These are phyloP conservation scores for Drosophila formosana DNA, from an alignment of 2,888 invertebrate genomes.

Conservation along the genomic window DNA sequence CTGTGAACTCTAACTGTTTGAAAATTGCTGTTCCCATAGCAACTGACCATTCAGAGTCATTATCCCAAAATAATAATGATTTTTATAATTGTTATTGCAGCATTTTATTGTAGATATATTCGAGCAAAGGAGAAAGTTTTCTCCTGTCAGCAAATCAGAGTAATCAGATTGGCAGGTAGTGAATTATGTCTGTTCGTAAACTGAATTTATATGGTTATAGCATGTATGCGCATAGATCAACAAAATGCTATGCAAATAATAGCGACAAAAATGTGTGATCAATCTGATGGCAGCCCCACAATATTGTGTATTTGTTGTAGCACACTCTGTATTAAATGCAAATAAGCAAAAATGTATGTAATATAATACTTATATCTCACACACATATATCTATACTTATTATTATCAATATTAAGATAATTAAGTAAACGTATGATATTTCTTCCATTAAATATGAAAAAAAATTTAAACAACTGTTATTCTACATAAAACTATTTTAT, in stretches of 20 bases:
- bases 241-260: constrained; percentile 13
- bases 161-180: constrained; percentile 14
- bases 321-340: constrained; percentile 71
- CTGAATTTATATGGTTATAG: not conserved
- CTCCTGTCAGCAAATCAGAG: not conserved
- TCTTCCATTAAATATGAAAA: constrained; percentile 72
- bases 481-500: not conserved
- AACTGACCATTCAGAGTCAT: constrained; percentile 13
- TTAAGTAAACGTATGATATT: constrained; percentile 61
- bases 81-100: constrained; percentile 28
- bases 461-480: constrained; percentile 19
- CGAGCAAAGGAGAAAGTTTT: constrained; percentile 8
- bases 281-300: constrained; percentile 39
- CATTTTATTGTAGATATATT: constrained; percentile 37
- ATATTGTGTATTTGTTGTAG: constrained; percentile 37
- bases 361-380: constrained; percentile 44
- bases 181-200: not conserved
- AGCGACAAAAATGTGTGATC: not conserved
- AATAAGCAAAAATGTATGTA: constrained; percentile 70
- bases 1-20: constrained; percentile 12
- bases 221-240: not conserved
- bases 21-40: constrained; percentile 50
- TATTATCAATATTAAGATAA: constrained; percentile 52
- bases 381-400: constrained; percentile 40
- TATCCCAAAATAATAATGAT: constrained; percentile 27